phyloP scores from a whole-genome alignment of 2,888 invertebrate genomes.

The Chelonus formosanus region DNA sequence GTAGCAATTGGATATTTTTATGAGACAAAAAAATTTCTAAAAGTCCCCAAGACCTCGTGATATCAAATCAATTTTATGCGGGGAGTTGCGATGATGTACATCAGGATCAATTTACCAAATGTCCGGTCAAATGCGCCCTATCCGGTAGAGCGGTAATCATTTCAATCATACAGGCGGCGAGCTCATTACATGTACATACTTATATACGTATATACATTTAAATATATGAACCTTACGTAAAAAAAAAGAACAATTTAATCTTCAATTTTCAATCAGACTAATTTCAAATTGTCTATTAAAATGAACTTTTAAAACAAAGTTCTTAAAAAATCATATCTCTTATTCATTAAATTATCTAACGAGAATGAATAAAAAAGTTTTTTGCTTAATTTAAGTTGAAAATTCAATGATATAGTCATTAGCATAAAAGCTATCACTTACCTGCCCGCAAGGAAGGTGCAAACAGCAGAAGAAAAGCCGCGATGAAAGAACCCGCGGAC shows the following conservation, averaged over 20 bases:
- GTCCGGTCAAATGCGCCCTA: conserved; percentile 55
- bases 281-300: too few species aligned
- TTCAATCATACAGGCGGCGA: conserved; percentile 55
- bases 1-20: background rate
- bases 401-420: too few species aligned
- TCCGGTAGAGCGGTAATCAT: conserved; percentile 58
- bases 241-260: too few species aligned
- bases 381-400: too few species aligned
- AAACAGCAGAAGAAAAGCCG: conserved; percentile 49
- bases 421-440: conserved; percentile 46
- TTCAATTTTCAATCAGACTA: too few species aligned
- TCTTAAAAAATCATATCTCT: too few species aligned
- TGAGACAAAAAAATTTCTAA: conserved; percentile 6
- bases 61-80: conserved; percentile 39
- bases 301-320: too few species aligned
- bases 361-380: too few species aligned
- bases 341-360: too few species aligned
- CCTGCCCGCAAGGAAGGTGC: conserved; percentile 46
- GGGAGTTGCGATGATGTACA: conserved; percentile 43
- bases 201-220: too few species aligned
- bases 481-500: conserved; percentile 52
- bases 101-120: conserved; percentile 61
- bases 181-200: conserved; percentile 44
- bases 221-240: background rate
- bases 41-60: background rate